Percentiles rank a stretch among this genome's conserved stretches.
Evolutionary conservation across 2,888 invertebrate genomes (phyloP).

Genomic region (Branchipolynoe longqiensis): DNA sequence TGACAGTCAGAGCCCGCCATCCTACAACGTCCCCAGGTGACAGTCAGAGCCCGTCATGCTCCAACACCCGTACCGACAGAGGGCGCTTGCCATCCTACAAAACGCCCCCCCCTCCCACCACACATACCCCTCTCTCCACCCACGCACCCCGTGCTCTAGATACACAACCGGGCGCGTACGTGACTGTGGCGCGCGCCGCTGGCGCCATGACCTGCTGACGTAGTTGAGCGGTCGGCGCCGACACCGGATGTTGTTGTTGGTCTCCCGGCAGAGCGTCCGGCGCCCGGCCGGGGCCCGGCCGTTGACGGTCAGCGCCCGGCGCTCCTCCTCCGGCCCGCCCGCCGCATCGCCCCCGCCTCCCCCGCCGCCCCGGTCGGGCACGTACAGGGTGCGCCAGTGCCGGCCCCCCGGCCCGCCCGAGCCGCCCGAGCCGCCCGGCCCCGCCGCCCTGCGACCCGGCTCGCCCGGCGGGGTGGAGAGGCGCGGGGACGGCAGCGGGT

Average conservation of each 20-base stretch:
- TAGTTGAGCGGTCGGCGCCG: slow-evolving; percentile 29
- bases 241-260: slow-evolving; percentile 1
- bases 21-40: too few relatives aligned
- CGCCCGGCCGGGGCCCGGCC: not conserved
- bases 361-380: not conserved
- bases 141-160: too few relatives aligned
- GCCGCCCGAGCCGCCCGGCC: not conserved
- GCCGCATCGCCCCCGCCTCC: not conserved
- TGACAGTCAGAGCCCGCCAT: too few relatives aligned
- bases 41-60: too few relatives aligned
- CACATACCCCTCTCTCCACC: not conserved
- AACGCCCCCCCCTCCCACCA: not conserved
- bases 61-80: too few relatives aligned
- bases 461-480: not conserved
- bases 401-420: not conserved
- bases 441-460: not conserved
- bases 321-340: not conserved
- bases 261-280: not conserved
- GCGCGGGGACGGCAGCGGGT: not conserved
- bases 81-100: not conserved
- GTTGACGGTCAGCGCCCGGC: not conserved
- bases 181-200: not conserved
- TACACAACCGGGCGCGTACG: not conserved
- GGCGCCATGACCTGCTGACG: slow-evolving; percentile 17
- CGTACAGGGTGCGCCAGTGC: slow-evolving; percentile 37